phyloP scores from a whole-genome alignment of 1,140 invertebrate genomes.

The Caenorhabditis briggsae region DNA sequence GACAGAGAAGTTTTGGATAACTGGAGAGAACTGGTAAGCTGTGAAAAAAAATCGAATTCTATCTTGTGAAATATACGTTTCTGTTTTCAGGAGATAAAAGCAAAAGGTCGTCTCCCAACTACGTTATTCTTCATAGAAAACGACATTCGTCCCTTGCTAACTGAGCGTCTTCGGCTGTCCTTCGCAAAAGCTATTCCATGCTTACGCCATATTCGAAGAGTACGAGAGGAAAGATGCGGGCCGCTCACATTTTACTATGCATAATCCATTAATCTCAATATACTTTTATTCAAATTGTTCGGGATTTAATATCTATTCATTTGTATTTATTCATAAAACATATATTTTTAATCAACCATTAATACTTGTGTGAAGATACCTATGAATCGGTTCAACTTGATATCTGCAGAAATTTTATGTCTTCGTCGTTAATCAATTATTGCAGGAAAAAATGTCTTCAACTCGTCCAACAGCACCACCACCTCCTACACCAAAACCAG shows the following conservation, averaged over 20 bases:
- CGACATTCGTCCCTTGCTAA: not conserved
- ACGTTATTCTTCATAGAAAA: conserved; percentile 11
- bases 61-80: not conserved
- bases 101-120: conserved; percentile 12
- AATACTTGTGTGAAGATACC: not conserved
- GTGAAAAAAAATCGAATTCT: not conserved
- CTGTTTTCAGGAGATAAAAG: not conserved
- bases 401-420: not conserved
- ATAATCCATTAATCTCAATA: not conserved
- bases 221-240: conserved; percentile 33
- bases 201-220: conserved; percentile 12
- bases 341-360: not conserved
- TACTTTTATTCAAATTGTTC: no score
- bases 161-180: conserved; percentile 15
- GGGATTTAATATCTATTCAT: not conserved
- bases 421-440: not conserved
- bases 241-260: conserved; percentile 33
- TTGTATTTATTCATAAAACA: not conserved
- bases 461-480: conserved; percentile 42
- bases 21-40: conserved; percentile 25
- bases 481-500: conserved; percentile 75
- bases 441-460: not conserved
- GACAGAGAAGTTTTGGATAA: conserved; percentile 25
- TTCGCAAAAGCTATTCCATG: conserved; percentile 37
- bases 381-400: not conserved